Percentiles rank a stretch among this genome's conserved stretches.
phyloP scores from a whole-genome alignment of 2,888 invertebrate species.

The Abscondita cerata region DNA sequence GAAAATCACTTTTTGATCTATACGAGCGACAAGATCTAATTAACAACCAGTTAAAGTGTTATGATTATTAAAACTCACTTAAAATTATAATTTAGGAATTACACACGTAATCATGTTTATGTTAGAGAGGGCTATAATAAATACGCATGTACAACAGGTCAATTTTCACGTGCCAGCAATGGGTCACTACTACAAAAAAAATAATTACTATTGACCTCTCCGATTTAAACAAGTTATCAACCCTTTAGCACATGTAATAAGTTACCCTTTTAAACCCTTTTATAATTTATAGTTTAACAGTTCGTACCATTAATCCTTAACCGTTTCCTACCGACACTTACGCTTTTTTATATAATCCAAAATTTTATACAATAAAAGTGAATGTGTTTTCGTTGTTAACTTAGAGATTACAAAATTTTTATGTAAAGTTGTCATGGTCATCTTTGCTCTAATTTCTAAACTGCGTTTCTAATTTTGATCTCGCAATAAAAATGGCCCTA shows the following conservation, averaged over 20 bases:
- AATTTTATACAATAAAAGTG: background rate
- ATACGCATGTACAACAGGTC: constrained; percentile 40
- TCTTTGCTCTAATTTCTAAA: constrained; percentile 33
- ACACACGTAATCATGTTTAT: constrained; percentile 10
- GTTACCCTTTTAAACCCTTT: constrained; percentile 23
- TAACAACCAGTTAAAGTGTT: background rate
- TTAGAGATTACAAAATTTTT: constrained; percentile 22
- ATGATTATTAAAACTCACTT: background rate
- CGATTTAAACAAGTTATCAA: constrained; percentile 29
- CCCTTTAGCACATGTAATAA: constrained; percentile 16
- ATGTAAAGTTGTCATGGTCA: constrained; percentile 27
- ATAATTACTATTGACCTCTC: constrained; percentile 19
- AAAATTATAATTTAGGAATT: constrained; percentile 2
- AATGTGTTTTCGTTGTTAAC: constrained; percentile 4
- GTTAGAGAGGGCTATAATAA: constrained; percentile 34
- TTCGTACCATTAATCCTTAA: constrained; percentile 12
- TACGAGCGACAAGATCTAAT: constrained; percentile 12
- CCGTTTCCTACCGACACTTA: constrained; percentile 17
- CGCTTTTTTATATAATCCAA: background rate
- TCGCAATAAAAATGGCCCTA: constrained; percentile 27
- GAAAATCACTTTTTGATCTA: constrained; percentile 11
- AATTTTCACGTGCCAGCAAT: constrained; percentile 32
- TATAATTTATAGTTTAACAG: constrained; percentile 26
- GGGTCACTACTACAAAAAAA: constrained; percentile 22
- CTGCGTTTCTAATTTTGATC: constrained; percentile 33